A percentile compares a stretch with the other conserved stretches of the same genome.
Evolutionary conservation across 2,888 invertebrate genomes (phyloP).

Genomic region (Morpho achilles): DNA sequence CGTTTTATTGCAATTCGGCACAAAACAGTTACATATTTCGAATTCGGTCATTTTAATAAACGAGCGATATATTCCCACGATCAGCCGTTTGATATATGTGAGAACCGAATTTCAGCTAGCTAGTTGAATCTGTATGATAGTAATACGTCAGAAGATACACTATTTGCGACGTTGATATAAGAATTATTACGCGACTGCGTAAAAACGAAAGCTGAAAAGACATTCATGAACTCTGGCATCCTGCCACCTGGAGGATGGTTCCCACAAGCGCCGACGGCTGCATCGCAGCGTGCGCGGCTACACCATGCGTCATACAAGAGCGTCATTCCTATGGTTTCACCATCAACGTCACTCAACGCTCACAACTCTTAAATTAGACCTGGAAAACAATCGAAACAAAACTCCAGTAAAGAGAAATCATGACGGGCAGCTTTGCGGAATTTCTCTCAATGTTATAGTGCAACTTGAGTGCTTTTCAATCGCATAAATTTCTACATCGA

Average conservation of each 20-base stretch:
- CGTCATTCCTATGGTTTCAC: constrained; percentile 38
- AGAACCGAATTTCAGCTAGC: constrained; percentile 29
- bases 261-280: constrained; percentile 61
- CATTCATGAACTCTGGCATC: constrained; percentile 59
- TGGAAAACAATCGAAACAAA: constrained; percentile 3
- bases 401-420: constrained; percentile 10
- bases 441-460: constrained; percentile 27
- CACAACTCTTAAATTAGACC: constrained; percentile 7
- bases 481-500: constrained; percentile 39
- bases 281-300: constrained; percentile 57
- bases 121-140: constrained; percentile 18
- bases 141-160: constrained; percentile 24
- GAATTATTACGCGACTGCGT: background rate
- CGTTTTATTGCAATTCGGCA: no score
- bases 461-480: constrained; percentile 24
- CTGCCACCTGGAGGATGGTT: constrained; percentile 64
- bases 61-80: constrained; percentile 41
- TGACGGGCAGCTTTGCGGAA: constrained; percentile 9
- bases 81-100: constrained; percentile 38
- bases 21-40: no score
- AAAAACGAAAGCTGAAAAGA: constrained; percentile 42
- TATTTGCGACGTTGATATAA: constrained; percentile 20
- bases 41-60: no score
- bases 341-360: constrained; percentile 29
- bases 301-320: constrained; percentile 53